phyloP scores from a whole-genome alignment of 2,888 invertebrate genomes.

The Drosophila nigricruria region DNA sequence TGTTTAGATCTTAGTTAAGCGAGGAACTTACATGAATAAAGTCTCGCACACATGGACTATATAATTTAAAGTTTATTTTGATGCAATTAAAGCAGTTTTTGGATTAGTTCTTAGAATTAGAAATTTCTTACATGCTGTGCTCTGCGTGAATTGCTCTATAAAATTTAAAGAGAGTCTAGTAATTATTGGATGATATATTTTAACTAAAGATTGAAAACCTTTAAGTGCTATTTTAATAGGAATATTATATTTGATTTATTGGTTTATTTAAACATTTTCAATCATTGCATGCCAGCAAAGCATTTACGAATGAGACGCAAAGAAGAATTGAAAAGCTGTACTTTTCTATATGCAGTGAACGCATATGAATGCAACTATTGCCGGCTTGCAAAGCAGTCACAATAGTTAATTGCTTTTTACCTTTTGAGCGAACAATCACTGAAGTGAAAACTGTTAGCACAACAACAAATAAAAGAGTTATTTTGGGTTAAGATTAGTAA shows the following conservation, averaged over 20 bases:
- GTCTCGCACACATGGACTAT: background rate
- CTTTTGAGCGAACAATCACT: constrained; percentile 55
- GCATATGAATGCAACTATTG: background rate
- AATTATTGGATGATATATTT: background rate
- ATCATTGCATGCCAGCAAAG: constrained; percentile 1
- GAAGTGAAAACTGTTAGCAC: constrained; percentile 60
- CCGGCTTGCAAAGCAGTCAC: constrained; percentile 10
- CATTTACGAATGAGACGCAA: constrained; percentile 20
- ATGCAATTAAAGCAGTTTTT: constrained; percentile 23
- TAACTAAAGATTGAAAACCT: background rate
- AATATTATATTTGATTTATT: background rate
- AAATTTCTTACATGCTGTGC: constrained; percentile 19
- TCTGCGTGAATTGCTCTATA: constrained; percentile 15
- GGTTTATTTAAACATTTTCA: background rate
- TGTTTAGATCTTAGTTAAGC: background rate
- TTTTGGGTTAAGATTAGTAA: constrained; percentile 55
- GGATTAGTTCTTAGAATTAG: constrained; percentile 29
- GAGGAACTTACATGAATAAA: background rate
- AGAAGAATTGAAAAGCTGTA: background rate
- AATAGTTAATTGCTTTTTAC: constrained; percentile 41
- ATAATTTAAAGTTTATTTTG: constrained; percentile 7
- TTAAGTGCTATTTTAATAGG: background rate
- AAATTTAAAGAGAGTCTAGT: background rate
- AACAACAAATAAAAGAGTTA: constrained; percentile 34
- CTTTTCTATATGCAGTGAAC: background rate